phyloP scores from a whole-genome alignment of 1,140 invertebrate genomes.

The Heliconius melpomene region DNA sequence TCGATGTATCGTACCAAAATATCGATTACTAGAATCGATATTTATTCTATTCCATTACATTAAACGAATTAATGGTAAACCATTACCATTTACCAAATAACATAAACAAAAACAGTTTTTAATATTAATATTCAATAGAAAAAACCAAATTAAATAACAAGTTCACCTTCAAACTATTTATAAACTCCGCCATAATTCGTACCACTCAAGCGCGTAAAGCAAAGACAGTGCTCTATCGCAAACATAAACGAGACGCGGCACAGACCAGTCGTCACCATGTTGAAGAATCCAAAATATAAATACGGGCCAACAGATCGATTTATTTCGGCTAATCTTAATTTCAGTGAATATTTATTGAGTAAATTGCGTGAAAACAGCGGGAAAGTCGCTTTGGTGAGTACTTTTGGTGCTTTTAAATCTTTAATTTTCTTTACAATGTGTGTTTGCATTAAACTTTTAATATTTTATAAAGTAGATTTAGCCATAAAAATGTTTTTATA shows the following conservation, averaged over 20 bases:
- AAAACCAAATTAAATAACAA: background rate
- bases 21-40: background rate
- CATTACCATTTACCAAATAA: background rate
- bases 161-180: background rate
- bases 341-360: slow-evolving; percentile 46
- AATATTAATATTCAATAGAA: background rate
- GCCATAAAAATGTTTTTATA: background rate
- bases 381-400: slow-evolving; percentile 48
- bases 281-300: slow-evolving; percentile 48
- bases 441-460: too few relatives aligned
- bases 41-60: background rate
- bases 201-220: background rate
- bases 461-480: too few relatives aligned
- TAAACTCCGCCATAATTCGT: background rate
- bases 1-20: background rate
- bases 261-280: slow-evolving; percentile 32
- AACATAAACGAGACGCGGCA: background rate
- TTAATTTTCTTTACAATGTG: too few relatives aligned
- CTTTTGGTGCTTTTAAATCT: background rate
- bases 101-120: background rate
- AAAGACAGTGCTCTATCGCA: background rate
- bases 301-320: slow-evolving; percentile 42
- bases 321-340: slow-evolving; percentile 44
- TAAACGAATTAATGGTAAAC: too few relatives aligned
- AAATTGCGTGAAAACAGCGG: slow-evolving; percentile 39